These are phyloP conservation scores for Bovichtus diacanthus DNA, from an alignment of 2,797 vertebrate genomes.

Conservation along the genomic window DNA sequence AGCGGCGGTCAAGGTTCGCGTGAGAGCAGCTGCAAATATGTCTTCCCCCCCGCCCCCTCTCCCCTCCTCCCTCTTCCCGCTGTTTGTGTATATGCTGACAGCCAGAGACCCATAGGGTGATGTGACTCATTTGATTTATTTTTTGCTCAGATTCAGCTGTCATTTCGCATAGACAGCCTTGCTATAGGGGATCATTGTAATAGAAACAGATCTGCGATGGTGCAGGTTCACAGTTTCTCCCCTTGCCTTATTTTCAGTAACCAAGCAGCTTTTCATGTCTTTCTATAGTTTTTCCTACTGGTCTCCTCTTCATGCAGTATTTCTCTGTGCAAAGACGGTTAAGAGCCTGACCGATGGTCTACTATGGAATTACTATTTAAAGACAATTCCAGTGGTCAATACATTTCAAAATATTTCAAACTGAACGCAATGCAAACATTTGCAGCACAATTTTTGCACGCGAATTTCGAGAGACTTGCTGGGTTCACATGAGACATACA, in stretches of 20 bases:
- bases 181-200: constrained; percentile 69
- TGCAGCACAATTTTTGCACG: no score
- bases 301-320: constrained; percentile 17
- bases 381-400: no score
- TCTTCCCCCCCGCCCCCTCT: constrained; percentile 15
- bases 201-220: constrained; percentile 54
- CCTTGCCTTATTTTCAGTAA: constrained; percentile 32
- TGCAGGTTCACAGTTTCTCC: constrained; percentile 32
- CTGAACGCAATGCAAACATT: no score
- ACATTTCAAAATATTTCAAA: no score
- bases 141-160: constrained; percentile 62
- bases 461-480: no score
- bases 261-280: constrained; percentile 19
- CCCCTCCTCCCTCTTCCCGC: not conserved
- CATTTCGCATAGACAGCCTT: constrained; percentile 63
- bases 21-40: constrained; percentile 60
- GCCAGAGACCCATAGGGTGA: constrained; percentile 62
- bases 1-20: constrained; percentile 45
- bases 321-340: constrained; percentile 24
- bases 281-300: not conserved
- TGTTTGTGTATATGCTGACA: constrained; percentile 70
- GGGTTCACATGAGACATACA: no score
- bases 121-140: constrained; percentile 73
- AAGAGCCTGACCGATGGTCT: no score
- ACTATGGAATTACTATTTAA: no score